These are phyloP conservation scores for Phoebastria nigripes DNA, from an alignment of 2,797 vertebrate species.

Conservation along the genomic window DNA sequence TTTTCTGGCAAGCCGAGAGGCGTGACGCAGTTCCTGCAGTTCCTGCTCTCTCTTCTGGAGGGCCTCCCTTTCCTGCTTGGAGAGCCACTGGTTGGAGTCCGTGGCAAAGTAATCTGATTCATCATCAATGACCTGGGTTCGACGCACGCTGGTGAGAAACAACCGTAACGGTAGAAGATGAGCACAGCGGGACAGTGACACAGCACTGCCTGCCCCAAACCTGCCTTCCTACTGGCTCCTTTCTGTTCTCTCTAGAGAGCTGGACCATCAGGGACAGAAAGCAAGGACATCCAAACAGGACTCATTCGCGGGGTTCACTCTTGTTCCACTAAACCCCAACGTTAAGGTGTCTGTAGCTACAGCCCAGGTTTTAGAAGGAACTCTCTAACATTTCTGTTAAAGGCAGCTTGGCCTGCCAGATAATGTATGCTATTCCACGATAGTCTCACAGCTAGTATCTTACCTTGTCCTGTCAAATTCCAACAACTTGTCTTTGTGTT, in stretches of 20 bases:
- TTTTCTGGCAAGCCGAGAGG: constrained; percentile 85
- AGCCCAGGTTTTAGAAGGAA: background rate
- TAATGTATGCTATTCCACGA: background rate
- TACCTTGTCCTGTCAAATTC: constrained; percentile 95
- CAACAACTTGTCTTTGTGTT: constrained; percentile 94
- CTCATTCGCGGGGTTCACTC: background rate
- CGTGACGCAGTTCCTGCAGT: constrained; percentile 87
- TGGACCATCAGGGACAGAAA: background rate
- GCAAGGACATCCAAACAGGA: background rate
- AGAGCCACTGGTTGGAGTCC: constrained; percentile 95
- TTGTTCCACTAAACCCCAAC: background rate
- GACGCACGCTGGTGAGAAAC: constrained; percentile 78
- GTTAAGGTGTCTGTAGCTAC: background rate
- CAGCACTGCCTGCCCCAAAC: background rate
- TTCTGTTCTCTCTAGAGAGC: background rate
- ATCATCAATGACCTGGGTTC: constrained; percentile 97
- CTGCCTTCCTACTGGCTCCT: background rate
- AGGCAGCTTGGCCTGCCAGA: background rate
- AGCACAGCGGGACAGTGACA: background rate
- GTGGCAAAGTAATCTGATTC: constrained; percentile 94
- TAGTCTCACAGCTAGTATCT: background rate
- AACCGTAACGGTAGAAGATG: background rate
- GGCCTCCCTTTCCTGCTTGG: constrained; percentile 83
- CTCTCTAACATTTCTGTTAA: background rate
- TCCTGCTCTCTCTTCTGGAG: constrained; percentile 88